phyloP scores from a whole-genome alignment of 2,113 vertebrate genomes.

The Phocoena sinus region DNA sequence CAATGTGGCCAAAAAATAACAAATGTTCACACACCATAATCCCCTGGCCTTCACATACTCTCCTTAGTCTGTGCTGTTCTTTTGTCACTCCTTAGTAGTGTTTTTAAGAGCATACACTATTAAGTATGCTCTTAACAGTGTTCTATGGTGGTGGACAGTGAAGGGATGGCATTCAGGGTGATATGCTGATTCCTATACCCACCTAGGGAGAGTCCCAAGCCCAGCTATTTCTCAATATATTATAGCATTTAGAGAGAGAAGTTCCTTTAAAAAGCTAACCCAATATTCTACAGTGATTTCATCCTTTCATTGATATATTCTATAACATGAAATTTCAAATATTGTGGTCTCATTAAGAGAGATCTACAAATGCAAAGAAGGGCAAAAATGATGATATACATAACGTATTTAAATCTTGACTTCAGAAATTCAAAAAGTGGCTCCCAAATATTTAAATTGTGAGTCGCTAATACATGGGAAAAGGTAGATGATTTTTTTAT shows the following conservation, averaged over 20 bases:
- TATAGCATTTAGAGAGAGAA: background rate
- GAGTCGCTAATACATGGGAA: background rate
- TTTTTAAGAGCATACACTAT: background rate
- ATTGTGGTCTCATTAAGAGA: background rate
- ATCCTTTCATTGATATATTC: background rate
- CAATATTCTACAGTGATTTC: background rate
- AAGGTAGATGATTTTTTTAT: background rate
- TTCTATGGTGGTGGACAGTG: background rate
- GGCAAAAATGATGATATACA: background rate
- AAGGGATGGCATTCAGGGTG: background rate
- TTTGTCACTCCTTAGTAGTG: background rate
- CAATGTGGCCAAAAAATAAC: background rate
- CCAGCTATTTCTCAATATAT: background rate
- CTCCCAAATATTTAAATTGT: conserved; percentile 1
- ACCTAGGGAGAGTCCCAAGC: background rate
- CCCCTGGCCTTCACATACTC: background rate
- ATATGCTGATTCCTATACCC: background rate
- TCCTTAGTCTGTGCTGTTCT: background rate
- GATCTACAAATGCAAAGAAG: background rate
- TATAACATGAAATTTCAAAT: background rate
- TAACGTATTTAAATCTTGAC: background rate
- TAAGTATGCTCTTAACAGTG: background rate
- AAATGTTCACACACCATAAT: background rate
- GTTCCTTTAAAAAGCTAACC: background rate
- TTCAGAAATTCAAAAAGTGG: background rate